Evolutionary conservation across 2,113 vertebrate species (phyloP).

Genomic region (Mastomys coucha): DNA sequence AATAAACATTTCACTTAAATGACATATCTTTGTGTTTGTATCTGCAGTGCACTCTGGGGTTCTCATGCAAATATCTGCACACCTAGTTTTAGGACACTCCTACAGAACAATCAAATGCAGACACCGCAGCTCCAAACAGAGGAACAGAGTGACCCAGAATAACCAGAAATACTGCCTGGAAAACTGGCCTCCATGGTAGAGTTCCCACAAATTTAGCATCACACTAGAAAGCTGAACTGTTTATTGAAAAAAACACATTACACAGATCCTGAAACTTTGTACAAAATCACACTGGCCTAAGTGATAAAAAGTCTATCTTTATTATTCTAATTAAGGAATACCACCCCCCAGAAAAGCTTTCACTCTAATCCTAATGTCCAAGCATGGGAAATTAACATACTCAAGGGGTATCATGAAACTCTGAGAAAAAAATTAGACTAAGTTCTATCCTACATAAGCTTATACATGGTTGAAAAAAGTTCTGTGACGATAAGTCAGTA

Average conservation of each 20-base stretch:
- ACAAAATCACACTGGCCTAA: conserved; percentile 5
- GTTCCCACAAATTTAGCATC: background rate
- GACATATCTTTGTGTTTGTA: background rate
- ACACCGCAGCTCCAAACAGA: background rate
- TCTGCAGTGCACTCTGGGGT: no score
- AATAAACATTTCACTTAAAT: background rate
- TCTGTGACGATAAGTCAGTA: background rate
- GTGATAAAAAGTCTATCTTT: background rate
- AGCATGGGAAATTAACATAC: no score
- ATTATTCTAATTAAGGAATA: background rate
- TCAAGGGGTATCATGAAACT: background rate
- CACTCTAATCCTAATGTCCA: background rate
- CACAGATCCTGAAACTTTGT: background rate
- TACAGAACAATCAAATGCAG: background rate
- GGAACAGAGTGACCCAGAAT: background rate
- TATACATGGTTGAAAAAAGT: background rate
- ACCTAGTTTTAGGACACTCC: background rate
- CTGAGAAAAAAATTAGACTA: background rate
- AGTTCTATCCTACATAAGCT: background rate
- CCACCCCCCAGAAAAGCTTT: background rate
- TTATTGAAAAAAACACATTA: background rate
- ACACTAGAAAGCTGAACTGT: background rate
- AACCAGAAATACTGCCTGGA: background rate
- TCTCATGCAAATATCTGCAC: background rate
- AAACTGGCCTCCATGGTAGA: background rate